A percentile compares a stretch with the other conserved stretches of the same genome.
Conservation (phyloP, 35 echinoderm and acorn worm species). For the Lytechinus pictus region DNA sequence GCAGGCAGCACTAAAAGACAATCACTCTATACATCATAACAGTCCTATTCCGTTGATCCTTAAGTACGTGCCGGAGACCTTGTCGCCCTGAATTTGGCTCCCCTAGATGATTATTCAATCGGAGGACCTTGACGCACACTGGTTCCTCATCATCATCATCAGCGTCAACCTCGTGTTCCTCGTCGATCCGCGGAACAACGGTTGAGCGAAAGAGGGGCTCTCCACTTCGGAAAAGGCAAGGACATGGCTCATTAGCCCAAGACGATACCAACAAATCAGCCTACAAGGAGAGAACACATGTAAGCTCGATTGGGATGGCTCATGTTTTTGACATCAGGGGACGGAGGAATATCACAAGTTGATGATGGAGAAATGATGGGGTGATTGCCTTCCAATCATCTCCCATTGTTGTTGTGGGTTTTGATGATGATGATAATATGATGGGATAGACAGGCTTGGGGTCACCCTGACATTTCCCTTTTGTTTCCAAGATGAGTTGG, state of each 20-base stretch:
- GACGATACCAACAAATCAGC: constrained; percentile 29
- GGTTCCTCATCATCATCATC: constrained; percentile 12
- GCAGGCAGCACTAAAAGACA: background rate
- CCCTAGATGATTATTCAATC: constrained; percentile 16
- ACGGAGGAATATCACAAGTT: constrained; percentile 51
- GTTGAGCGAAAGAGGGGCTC: background rate
- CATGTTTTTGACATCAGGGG: constrained; percentile 37
- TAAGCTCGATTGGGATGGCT: background rate
- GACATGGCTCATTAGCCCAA: constrained; percentile 32
- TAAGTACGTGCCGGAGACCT: background rate
- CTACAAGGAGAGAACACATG: constrained; percentile 48
- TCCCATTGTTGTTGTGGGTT: constrained; percentile 9
- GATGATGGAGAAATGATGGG: constrained; percentile 46
- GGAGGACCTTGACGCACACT: background rate
- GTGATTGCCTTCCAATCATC: constrained; percentile 40
- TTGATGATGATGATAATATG: constrained; percentile 35
- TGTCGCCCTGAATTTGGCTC: background rate
- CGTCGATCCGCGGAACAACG: constrained; percentile 4
- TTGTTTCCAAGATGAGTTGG: constrained; percentile 40
- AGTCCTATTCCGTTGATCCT: background rate
- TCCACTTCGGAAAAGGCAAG: background rate
- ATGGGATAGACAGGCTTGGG: background rate
- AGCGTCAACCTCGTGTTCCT: background rate
- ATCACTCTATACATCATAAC: background rate
- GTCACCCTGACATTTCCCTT: background rate